Evolutionary conservation across 1,140 invertebrate genomes (phyloP).

Genomic region (Melipona quadrifasciata): DNA sequence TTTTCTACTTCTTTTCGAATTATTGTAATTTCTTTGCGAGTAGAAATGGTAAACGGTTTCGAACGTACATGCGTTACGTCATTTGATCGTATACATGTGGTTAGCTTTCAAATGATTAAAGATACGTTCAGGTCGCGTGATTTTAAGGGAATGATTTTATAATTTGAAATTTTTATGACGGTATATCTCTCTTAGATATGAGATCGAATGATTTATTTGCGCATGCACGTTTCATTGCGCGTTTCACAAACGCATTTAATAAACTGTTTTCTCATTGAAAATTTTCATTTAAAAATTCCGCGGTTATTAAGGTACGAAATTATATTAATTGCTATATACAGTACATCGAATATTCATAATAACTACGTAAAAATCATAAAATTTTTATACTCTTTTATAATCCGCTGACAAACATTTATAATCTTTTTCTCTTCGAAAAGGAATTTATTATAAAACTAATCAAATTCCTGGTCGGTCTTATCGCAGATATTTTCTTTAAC

Average conservation of each 20-base stretch:
- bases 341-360: not conserved
- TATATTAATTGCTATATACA: not conserved
- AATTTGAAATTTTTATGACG: not conserved
- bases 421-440: no score
- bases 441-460: no score
- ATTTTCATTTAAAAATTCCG: not conserved
- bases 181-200: not conserved
- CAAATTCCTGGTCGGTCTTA: no score
- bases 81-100: not conserved
- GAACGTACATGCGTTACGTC: not conserved
- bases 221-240: not conserved
- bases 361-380: no score
- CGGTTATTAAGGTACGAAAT: not conserved
- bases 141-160: not conserved
- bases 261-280: not conserved
- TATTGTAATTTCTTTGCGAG: not conserved
- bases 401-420: no score
- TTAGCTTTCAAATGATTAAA: not conserved
- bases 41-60: not conserved
- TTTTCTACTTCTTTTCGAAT: not conserved
- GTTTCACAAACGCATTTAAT: not conserved
- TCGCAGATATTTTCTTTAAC: no score
- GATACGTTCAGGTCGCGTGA: not conserved
- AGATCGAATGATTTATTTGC: not conserved
- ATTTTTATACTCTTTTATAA: no score